Conservation (phyloP, 2,888 invertebrate genomes). For the Apotomis capreana region DNA sequence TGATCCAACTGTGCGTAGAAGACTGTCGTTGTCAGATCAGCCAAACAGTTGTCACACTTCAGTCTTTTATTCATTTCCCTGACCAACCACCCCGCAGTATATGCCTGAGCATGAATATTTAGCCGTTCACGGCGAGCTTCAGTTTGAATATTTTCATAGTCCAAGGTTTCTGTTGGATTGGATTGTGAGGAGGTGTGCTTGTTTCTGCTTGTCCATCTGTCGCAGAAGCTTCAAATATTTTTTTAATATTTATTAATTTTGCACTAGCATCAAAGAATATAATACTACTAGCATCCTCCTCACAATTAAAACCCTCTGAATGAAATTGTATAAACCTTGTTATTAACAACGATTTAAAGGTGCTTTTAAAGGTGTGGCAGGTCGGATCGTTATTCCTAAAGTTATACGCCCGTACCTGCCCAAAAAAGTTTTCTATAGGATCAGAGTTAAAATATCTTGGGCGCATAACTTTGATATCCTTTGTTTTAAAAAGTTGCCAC, state of each 20-base stretch:
- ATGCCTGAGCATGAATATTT: too few species aligned
- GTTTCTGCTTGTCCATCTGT: too few species aligned
- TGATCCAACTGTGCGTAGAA: too few species aligned
- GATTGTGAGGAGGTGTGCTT: too few species aligned
- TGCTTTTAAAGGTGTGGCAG: slow-evolving; percentile 47
- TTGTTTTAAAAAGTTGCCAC: slow-evolving; percentile 15
- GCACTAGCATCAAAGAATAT: slow-evolving; percentile 27
- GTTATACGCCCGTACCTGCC: slow-evolving; percentile 49
- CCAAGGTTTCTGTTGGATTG: too few species aligned
- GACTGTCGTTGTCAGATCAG: too few species aligned
- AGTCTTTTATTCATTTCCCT: too few species aligned
- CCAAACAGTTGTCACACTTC: too few species aligned
- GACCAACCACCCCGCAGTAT: too few species aligned
- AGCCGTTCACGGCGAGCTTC: too few species aligned
- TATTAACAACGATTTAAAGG: slow-evolving; percentile 47
- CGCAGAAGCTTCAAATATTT: background rate
- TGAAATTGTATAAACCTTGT: slow-evolving; percentile 48
- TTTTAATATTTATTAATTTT: slow-evolving; percentile 36
- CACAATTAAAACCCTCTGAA: slow-evolving; percentile 44
- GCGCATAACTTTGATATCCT: slow-evolving; percentile 16
- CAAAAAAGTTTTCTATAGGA: slow-evolving; percentile 46
- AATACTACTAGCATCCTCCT: slow-evolving; percentile 40
- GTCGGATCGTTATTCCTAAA: slow-evolving; percentile 49
- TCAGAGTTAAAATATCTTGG: slow-evolving; percentile 18
- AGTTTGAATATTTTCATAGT: too few species aligned